Conservation (phyloP, 2,797 vertebrate species). For the Denticeps clupeoides region DNA sequence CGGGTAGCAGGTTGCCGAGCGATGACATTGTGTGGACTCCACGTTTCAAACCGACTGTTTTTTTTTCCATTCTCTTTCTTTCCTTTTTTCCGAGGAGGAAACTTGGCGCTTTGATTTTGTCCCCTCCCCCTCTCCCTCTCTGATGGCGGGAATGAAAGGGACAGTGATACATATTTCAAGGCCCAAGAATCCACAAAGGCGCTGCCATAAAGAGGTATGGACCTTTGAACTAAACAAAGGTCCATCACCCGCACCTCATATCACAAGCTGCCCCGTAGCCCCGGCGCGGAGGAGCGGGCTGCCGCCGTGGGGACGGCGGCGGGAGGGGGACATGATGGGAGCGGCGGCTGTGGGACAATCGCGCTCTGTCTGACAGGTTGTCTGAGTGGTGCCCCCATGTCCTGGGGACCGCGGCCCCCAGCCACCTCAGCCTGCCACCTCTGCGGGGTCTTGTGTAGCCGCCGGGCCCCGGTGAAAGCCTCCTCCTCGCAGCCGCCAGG, state of each 20-base stretch:
- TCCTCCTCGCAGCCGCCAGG: constrained; percentile 62
- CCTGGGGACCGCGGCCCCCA: constrained; percentile 36
- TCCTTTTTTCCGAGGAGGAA: constrained; percentile 63
- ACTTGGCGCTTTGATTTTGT: constrained; percentile 81
- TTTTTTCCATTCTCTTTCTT: too few relatives aligned
- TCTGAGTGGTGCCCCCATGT: constrained; percentile 57
- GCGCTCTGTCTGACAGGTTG: constrained; percentile 53
- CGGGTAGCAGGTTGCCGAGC: constrained; percentile 58
- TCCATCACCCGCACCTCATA: constrained; percentile 78
- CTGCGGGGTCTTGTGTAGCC: constrained; percentile 46
- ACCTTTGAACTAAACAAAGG: constrained; percentile 99
- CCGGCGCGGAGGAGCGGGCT: constrained; percentile 41
- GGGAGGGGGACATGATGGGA: constrained; percentile 43
- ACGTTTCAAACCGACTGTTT: constrained; percentile 82
- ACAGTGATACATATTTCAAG: constrained; percentile 99
- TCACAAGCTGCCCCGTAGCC: constrained; percentile 73
- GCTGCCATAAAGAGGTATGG: constrained; percentile 94
- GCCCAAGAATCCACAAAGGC: constrained; percentile 88
- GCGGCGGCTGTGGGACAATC: too few relatives aligned
- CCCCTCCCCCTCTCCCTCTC: constrained; percentile 42
- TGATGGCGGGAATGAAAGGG: constrained; percentile 94
- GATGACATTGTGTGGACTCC: constrained; percentile 62
- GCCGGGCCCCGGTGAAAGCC: constrained; percentile 64
- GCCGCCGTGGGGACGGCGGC: constrained; percentile 20
- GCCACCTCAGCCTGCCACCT: constrained; percentile 32